Evolutionary conservation across 2,888 invertebrate species (phyloP).

Genomic region (Cotesia congregata): DNA sequence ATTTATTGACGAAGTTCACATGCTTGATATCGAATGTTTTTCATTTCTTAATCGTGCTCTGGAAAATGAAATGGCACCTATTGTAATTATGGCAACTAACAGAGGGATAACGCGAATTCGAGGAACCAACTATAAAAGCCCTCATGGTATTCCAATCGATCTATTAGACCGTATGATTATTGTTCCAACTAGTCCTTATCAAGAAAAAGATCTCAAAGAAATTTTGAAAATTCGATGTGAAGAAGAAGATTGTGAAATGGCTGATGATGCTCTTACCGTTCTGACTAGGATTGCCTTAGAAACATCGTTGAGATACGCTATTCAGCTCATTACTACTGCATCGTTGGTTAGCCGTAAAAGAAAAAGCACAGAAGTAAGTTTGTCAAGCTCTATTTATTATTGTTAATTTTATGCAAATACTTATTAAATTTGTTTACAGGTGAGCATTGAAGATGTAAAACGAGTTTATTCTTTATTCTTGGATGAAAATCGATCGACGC

Average conservation of each 20-base stretch:
- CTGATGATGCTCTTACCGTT: constrained; percentile 89
- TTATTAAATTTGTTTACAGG: constrained; percentile 69
- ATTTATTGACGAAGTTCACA: constrained; percentile 97
- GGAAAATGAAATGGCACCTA: constrained; percentile 97
- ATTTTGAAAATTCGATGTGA: constrained; percentile 96
- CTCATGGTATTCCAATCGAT: constrained; percentile 98
- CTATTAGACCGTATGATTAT: constrained; percentile 95
- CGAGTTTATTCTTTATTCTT: constrained; percentile 94
- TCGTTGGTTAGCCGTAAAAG: constrained; percentile 92
- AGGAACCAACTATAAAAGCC: constrained; percentile 93
- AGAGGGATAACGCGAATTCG: constrained; percentile 94
- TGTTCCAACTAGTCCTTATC: constrained; percentile 90
- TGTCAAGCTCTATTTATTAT: constrained; percentile 9
- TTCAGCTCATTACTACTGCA: constrained; percentile 96
- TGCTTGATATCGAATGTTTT: constrained; percentile 99
- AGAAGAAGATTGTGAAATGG: constrained; percentile 97
- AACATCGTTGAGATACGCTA: constrained; percentile 95
- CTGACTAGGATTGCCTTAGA: constrained; percentile 93
- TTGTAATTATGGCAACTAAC: constrained; percentile 99
- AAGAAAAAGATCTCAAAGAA: constrained; percentile 89
- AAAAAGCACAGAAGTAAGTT: constrained; percentile 84
- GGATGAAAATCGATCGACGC: constrained; percentile 93
- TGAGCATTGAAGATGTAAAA: constrained; percentile 91
- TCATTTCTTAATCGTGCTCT: constrained; percentile 97
- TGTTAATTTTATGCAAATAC: neutral